phyloP scores from a whole-genome alignment of 2,888 invertebrate species.

The Altica lythri region DNA sequence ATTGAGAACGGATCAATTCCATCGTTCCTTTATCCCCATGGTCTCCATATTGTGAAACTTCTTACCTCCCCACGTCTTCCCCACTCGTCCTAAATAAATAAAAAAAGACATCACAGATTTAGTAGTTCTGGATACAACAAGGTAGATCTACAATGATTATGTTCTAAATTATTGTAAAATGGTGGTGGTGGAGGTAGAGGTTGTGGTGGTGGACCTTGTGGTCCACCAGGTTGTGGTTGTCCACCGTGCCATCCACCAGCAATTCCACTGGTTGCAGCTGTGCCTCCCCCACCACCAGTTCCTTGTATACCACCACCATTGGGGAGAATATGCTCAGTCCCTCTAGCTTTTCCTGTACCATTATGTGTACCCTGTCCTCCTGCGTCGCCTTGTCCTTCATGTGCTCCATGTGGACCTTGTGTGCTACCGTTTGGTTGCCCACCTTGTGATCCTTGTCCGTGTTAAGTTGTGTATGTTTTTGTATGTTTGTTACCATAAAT shows the following conservation, averaged over 20 bases:
- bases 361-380: conserved; percentile 37
- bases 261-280: conserved; percentile 8
- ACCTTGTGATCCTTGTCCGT: conserved; percentile 36
- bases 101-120: no score
- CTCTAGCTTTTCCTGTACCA: conserved; percentile 41
- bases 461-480: conserved; percentile 28
- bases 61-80: no score
- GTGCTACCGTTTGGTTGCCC: conserved; percentile 16
- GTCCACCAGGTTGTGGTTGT: conserved; percentile 13
- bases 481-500: conserved; percentile 18
- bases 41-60: no score
- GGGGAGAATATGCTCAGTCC: conserved; percentile 43
- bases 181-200: conserved; percentile 26
- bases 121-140: no score
- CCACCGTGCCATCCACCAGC: conserved; percentile 23
- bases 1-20: no score
- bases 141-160: no score
- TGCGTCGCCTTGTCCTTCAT: conserved; percentile 25
- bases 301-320: conserved; percentile 48
- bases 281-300: conserved; percentile 40
- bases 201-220: conserved; percentile 9
- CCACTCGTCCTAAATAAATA: no score
- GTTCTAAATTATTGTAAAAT: no score
- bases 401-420: conserved; percentile 27
- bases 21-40: no score